phyloP scores from a whole-genome alignment of 1,140 invertebrate species.

The Rhynchophorus ferrugineus region DNA sequence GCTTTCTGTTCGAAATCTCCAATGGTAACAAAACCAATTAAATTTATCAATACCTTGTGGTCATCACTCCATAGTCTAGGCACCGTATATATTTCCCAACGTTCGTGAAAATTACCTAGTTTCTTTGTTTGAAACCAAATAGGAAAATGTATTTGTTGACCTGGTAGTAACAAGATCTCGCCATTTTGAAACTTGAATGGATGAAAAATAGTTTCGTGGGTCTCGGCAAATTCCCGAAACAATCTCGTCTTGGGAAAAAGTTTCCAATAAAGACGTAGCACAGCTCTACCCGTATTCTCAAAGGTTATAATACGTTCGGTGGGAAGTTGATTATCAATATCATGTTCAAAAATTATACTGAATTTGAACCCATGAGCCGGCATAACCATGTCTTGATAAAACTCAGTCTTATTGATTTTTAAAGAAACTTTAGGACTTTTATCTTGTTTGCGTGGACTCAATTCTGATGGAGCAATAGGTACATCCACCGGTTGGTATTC shows the following conservation, averaged over 20 bases:
- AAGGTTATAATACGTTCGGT: conserved; percentile 14
- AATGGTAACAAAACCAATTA: conserved; percentile 18
- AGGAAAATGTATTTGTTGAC: conserved; percentile 14
- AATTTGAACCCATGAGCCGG: conserved; percentile 7
- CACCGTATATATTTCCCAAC: conserved; percentile 24
- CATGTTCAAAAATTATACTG: conserved; percentile 22
- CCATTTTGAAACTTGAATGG: conserved; percentile 27
- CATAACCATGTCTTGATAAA: conserved; percentile 3
- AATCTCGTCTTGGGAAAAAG: conserved; percentile 21
- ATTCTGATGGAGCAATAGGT: too few species aligned
- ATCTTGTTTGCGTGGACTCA: too few species aligned
- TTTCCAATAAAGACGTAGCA: conserved; percentile 21
- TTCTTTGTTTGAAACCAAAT: conserved; percentile 23
- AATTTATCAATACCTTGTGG: conserved; percentile 16
- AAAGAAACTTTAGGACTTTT: conserved; percentile 1
- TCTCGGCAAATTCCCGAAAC: conserved; percentile 21
- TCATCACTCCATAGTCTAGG: conserved; percentile 26
- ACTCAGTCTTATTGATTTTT: conserved; percentile 14
- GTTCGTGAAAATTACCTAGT: conserved; percentile 23
- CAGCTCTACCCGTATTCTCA: conserved; percentile 21
- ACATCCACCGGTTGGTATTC: neutral
- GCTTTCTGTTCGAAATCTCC: conserved; percentile 14
- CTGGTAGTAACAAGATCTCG: conserved; percentile 24
- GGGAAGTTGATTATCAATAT: conserved; percentile 6
- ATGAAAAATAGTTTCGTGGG: conserved; percentile 2